These are phyloP conservation scores for Dugesia japonica DNA, from an alignment of 2,888 invertebrate species.

Conservation along the genomic window DNA sequence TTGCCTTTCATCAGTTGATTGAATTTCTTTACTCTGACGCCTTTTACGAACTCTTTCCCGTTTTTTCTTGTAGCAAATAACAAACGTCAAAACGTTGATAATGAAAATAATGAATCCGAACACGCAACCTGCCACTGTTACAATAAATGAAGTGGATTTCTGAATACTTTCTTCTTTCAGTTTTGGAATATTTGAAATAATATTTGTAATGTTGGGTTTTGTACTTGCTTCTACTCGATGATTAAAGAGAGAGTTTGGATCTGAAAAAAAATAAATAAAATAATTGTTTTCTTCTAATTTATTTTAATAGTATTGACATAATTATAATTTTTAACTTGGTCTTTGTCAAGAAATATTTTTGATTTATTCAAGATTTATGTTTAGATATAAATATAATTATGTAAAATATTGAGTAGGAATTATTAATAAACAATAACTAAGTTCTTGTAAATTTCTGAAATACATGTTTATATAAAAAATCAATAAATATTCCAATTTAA, in stretches of 20 bases:
- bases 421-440: too few relatives aligned
- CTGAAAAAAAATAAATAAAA: neutral
- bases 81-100: neutral
- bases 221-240: neutral
- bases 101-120: conserved; percentile 9
- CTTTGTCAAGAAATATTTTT: too few relatives aligned
- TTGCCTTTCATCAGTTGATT: conserved; percentile 8
- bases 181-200: neutral
- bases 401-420: too few relatives aligned
- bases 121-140: neutral
- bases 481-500: too few relatives aligned
- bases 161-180: neutral
- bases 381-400: too few relatives aligned
- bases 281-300: too few relatives aligned
- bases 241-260: neutral
- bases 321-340: too few relatives aligned
- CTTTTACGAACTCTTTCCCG: neutral
- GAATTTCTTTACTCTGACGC: neutral
- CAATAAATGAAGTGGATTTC: neutral
- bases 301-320: too few relatives aligned
- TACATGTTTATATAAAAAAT: too few relatives aligned
- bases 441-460: too few relatives aligned
- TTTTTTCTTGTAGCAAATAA: conserved; percentile 8
- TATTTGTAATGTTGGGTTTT: neutral
- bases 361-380: too few relatives aligned